Percentiles rank a stretch among this genome's conserved stretches.
These are phyloP conservation scores for Netelia fuscicornis DNA, from an alignment of 2,888 invertebrate species.

Conservation along the genomic window DNA sequence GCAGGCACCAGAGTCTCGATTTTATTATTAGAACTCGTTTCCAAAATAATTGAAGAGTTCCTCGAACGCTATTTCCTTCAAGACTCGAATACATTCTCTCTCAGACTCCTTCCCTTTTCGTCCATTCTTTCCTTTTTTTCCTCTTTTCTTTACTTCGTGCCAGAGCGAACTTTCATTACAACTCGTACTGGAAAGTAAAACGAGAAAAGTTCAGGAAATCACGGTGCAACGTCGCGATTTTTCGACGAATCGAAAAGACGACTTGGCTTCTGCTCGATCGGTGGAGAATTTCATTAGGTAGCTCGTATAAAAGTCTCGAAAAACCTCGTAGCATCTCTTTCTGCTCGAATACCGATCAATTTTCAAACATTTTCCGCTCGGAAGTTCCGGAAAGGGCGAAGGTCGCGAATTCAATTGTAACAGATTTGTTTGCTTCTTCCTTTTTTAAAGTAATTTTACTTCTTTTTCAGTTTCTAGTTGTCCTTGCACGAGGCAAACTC, in stretches of 20 bases:
- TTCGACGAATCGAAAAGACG: not conserved
- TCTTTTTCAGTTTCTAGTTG: not conserved
- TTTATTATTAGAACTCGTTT: slow-evolving; percentile 16
- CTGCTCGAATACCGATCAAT: not conserved
- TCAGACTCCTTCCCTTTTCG: not conserved
- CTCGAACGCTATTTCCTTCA: not conserved
- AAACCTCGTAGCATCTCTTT: not conserved
- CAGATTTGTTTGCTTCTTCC: not conserved
- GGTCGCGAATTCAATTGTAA: slow-evolving; percentile 22
- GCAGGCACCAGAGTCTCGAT: not conserved
- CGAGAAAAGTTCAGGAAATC: not conserved
- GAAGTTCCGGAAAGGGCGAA: slow-evolving; percentile 8
- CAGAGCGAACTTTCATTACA: not conserved
- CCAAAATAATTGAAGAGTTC: slow-evolving; percentile 13
- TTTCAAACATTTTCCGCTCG: not conserved
- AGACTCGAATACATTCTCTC: not conserved
- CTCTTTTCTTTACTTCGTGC: not conserved
- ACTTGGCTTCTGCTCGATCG: not conserved
- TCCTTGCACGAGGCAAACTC: not conserved
- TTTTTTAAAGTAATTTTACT: not conserved
- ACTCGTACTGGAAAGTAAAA: not conserved
- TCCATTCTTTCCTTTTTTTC: not conserved
- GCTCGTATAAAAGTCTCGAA: not conserved
- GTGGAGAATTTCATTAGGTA: slow-evolving; percentile 4
- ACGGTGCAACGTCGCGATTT: not conserved